Conservation (phyloP, 2,797 vertebrate genomes). For the Caiman crocodilus region DNA sequence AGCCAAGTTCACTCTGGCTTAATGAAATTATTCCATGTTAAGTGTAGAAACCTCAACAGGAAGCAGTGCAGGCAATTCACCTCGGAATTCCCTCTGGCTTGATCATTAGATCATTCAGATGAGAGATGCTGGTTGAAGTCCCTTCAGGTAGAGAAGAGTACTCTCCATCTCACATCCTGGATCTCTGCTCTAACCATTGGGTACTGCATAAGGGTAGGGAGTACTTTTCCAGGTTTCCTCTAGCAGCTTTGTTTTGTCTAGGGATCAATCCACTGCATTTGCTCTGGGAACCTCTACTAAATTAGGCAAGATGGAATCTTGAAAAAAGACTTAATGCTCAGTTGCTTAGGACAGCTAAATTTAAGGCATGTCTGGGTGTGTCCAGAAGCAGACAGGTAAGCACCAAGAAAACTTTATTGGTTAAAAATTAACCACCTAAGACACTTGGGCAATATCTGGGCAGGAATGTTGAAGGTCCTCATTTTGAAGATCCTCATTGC, state of each 20-base stretch:
- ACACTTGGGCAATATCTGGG: no score
- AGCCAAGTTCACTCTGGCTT: accelerated
- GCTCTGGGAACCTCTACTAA: not conserved
- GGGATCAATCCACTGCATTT: not conserved
- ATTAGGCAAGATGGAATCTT: not conserved
- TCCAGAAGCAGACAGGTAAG: no score
- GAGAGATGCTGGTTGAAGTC: not conserved
- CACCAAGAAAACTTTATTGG: no score
- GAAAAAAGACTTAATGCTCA: no score
- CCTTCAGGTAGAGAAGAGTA: not conserved
- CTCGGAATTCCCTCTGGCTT: not conserved
- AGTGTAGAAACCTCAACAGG: not conserved
- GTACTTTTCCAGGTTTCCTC: accelerated
- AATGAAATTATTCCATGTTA: not conserved
- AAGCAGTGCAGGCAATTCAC: not conserved
- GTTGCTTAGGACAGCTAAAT: no score
- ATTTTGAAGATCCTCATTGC: no score
- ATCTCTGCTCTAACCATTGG: not conserved
- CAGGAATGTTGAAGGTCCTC: no score
- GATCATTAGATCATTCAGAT: not conserved
- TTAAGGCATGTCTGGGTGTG: no score
- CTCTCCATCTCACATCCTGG: accelerated
- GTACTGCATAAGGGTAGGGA: not conserved
- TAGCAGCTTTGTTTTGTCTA: not conserved
- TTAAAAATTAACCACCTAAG: no score